Evolutionary conservation across 2,888 invertebrate genomes (phyloP), one percentile per base, ranked within the genome.

Genomic region (Phyllotreta cruciferae): DNA sequence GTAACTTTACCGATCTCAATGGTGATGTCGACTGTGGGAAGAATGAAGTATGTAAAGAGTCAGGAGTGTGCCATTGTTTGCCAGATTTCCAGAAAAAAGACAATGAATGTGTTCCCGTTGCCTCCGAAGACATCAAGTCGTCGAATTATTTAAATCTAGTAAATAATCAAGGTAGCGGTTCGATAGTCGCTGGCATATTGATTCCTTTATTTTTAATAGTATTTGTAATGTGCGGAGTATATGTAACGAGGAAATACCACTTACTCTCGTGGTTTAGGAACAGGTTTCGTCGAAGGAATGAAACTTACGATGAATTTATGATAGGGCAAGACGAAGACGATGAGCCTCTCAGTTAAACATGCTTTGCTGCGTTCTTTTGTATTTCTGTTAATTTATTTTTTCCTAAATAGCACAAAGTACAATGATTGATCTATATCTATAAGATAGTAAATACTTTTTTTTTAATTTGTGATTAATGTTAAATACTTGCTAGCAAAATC

Each of bases 271-370:
- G 78, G 79, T 62, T 81, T 37, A 74, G 78, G 60, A 77, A 72
- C 61, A 81, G 78, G 68, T 68, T 81, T 41, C 74, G 73, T 70
- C 77, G 78, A 74, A 78, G 80, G 74, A 75, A 76, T 65, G 75
- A 73, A 65, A 80, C 75, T 66, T 81, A 81, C 67, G 81, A 82
- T 71, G 82, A 82, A 69, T 81, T 81, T 63, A 81, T 81, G 80
- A 81, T 82, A 66, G 81, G 82, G 5, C 78, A 79, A 64, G 81
- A 81, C 70, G 66, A 75, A 56, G 78, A 79, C 65, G 81, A 81
- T 70, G 64, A 64, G 54, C 64, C 64, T 38, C 57, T 64, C 10
- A 45, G 58, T 11, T 63, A 58, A 58, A 42, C 54, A 14, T 44
- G n/a, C 36, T 47, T 9, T 49, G 50, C 50, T 37, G 10, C 10